Evolutionary conservation across 1,140 invertebrate genomes (phyloP).

Genomic region (Dolichoris vasculosae): DNA sequence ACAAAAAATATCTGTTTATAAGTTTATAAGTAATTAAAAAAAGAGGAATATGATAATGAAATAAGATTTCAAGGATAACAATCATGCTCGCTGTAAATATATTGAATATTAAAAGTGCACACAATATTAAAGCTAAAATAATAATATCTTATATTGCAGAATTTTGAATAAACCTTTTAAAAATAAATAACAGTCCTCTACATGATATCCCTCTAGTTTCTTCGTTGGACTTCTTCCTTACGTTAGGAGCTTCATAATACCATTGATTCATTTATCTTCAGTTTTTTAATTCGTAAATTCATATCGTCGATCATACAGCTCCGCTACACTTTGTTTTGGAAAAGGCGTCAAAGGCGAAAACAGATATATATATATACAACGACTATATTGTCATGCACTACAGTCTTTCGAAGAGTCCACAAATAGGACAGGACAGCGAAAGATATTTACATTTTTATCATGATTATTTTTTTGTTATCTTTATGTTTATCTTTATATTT

Average conservation of each 20-base stretch:
- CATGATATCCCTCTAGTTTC: not conserved
- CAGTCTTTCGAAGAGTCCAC: conserved; percentile 66
- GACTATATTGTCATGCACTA: conserved; percentile 73
- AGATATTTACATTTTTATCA: conserved; percentile 20
- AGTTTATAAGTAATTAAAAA: not conserved
- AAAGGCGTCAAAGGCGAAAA: conserved; percentile 58
- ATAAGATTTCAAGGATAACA: not conserved
- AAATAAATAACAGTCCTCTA: too few relatives aligned
- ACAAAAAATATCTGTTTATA: not conserved
- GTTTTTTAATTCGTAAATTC: not conserved
- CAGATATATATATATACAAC: conserved; percentile 53
- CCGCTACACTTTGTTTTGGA: not conserved
- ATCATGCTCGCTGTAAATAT: not conserved
- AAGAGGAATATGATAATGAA: not conserved
- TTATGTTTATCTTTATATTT: not conserved
- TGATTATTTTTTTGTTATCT: not conserved
- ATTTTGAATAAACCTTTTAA: too few relatives aligned
- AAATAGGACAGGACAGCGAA: conserved; percentile 46
- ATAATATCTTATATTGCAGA: too few relatives aligned
- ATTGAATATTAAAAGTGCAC: not conserved
- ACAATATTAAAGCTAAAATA: not conserved
- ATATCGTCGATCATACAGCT: not conserved
- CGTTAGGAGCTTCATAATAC: not conserved
- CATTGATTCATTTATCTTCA: not conserved
- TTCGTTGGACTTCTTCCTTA: not conserved